A percentile compares a stretch with the other conserved stretches of the same genome.
phyloP scores from a whole-genome alignment of 2,113 vertebrate species.

The Saguinus midas region DNA sequence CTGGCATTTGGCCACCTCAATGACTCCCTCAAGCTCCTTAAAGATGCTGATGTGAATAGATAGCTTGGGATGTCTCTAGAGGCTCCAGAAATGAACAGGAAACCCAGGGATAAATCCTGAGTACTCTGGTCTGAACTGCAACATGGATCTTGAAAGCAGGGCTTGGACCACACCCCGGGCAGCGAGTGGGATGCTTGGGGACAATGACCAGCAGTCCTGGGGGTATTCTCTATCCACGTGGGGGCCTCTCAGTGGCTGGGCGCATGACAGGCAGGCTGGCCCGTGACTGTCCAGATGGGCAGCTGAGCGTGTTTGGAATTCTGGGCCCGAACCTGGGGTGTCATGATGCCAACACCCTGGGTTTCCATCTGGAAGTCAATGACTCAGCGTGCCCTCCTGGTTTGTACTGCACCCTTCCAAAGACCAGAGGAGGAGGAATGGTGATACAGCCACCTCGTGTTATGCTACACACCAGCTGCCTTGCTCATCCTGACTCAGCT shows the following conservation, averaged over 20 bases:
- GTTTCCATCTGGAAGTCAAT: background rate
- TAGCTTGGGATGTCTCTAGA: background rate
- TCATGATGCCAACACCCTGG: background rate
- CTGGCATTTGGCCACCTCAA: background rate
- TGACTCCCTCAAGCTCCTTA: background rate
- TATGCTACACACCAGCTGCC: background rate
- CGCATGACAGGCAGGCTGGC: background rate
- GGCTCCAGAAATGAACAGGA: background rate
- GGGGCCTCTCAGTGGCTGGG: background rate
- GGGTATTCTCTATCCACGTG: background rate
- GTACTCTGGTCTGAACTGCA: background rate
- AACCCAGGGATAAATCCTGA: background rate
- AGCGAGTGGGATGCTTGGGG: background rate
- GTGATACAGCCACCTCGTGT: rapidly evolving
- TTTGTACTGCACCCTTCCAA: background rate
- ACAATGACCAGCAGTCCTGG: background rate
- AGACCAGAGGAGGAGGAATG: background rate
- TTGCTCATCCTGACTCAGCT: background rate
- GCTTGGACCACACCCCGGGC: rapidly evolving
- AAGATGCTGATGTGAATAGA: background rate
- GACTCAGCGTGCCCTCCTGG: background rate
- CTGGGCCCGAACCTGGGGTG: background rate
- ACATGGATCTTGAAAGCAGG: background rate
- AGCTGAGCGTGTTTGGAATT: background rate
- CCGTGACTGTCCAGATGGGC: rapidly evolving